Evolutionary conservation across 2,113 vertebrate species (phyloP), one percentile per base, ranked within the genome.

Genomic region (Enhydra lutris): DNA sequence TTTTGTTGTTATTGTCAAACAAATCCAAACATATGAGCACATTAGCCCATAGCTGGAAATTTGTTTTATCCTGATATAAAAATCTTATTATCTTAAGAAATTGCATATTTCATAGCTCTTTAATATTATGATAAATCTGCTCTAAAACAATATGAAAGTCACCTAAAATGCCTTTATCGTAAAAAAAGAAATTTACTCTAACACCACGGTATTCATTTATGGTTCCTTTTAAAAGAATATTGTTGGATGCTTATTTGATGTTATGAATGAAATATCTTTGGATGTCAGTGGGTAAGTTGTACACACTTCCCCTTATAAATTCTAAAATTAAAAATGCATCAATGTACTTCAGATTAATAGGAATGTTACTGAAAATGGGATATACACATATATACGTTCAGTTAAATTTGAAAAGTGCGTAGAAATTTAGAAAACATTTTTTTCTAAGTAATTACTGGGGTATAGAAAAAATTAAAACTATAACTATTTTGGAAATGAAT

Each of bases 51-150:
- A 18, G 45, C 67, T 29, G 82, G 15, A 21, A 81, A 81, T 55
- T 95, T 63, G 11, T 42, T 92, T 74, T 73, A 74, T 65, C 29
- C 55, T 65, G 55, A 55, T 82, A 74, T 55, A 42, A 92, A 92
- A 88, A 82, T 92, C 14, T 52, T 52, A 88, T 14, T 74, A 65
- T n/a, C 52, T 92, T 88, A 61, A 95, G 73, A 92, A 88, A 73
- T 61, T 61, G 61, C 73, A 45, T 17, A 65, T 73, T 88, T 81
- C 42, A 55, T 29, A 42, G 65, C 36, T 86, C 36, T 88, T 82
- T 82, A 65, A 55, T 74, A 63, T 63, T 31, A 65, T 74, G 45
- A 79, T 71, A 91, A 47, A 55, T 88, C 31, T 55, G 24, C 36
- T 88, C 88, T 74, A 74, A 81, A 86, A 87, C 12, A 45, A 61